These are phyloP conservation scores for Miltochrista miniata DNA, from an alignment of 2,888 invertebrate genomes.

Conservation along the genomic window DNA sequence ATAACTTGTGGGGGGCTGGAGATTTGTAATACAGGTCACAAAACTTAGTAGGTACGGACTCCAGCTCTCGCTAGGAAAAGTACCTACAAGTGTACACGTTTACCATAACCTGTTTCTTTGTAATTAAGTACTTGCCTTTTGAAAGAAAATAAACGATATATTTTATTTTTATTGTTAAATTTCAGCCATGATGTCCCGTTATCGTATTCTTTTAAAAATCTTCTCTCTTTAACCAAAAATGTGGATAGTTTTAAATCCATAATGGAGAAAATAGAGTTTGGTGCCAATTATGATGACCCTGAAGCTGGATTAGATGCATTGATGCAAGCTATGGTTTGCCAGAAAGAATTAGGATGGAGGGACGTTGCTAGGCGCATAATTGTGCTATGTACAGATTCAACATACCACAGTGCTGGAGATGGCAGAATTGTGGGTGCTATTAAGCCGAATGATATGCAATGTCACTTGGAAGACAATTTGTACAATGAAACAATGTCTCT, in stretches of 20 bases:
- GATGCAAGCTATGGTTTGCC: conserved; percentile 92
- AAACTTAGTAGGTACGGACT: too few species aligned
- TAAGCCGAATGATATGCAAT: conserved; percentile 87
- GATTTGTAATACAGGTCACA: too few species aligned
- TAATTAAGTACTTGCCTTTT: too few species aligned
- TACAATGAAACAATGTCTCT: conserved; percentile 75
- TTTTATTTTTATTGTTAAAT: not conserved
- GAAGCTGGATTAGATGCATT: conserved; percentile 95
- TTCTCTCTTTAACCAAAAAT: conserved; percentile 86
- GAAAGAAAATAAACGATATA: too few species aligned
- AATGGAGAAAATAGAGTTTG: conserved; percentile 40
- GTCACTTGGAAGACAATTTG: conserved; percentile 82
- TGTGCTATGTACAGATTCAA: conserved; percentile 91
- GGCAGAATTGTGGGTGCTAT: conserved; percentile 88
- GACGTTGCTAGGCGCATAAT: conserved; percentile 87
- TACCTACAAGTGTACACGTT: too few species aligned
- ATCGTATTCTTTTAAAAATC: conserved; percentile 85
- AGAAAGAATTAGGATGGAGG: conserved; percentile 89
- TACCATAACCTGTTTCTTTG: too few species aligned
- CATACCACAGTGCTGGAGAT: conserved; percentile 92
- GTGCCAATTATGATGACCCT: conserved; percentile 86
- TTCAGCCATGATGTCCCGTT: conserved; percentile 10
- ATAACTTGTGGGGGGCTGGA: too few species aligned
- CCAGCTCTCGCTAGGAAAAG: too few species aligned
- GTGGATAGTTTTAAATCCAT: conserved; percentile 22